phyloP scores from a whole-genome alignment of 2,797 vertebrate genomes.

The Holocentrus rufus region DNA sequence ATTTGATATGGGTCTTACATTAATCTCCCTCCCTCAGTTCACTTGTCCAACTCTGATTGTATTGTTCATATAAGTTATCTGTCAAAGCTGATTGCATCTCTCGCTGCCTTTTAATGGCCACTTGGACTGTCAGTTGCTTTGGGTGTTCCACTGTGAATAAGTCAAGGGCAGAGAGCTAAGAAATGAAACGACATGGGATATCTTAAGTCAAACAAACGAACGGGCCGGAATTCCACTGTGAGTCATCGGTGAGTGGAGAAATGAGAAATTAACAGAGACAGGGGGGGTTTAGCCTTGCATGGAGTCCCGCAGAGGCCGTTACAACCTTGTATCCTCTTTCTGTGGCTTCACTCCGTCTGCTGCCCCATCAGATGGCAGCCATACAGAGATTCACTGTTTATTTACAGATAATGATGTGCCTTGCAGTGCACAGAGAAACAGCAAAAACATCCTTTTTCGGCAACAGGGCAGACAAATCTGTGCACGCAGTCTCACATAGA shows the following conservation, averaged over 20 bases:
- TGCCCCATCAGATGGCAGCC: slow-evolving; percentile 28
- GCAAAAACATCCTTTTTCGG: neutral
- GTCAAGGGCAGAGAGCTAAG: slow-evolving; percentile 57
- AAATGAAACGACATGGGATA: slow-evolving; percentile 55
- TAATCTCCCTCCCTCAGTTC: slow-evolving; percentile 46
- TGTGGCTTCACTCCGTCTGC: slow-evolving; percentile 47
- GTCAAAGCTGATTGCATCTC: slow-evolving; percentile 24
- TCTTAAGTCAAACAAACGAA: slow-evolving; percentile 55
- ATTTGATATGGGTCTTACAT: slow-evolving; percentile 47
- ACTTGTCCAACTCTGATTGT: neutral
- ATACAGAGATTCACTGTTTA: slow-evolving; percentile 40
- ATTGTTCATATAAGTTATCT: slow-evolving; percentile 20
- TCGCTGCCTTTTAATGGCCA: slow-evolving; percentile 19
- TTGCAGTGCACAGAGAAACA: neutral
- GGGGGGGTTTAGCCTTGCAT: slow-evolving; percentile 43
- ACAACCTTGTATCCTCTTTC: slow-evolving; percentile 45
- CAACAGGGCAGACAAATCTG: slow-evolving; percentile 1
- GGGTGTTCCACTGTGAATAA: slow-evolving; percentile 31
- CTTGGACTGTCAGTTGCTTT: slow-evolving; percentile 6
- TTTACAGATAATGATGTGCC: slow-evolving; percentile 31
- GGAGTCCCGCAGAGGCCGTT: slow-evolving; percentile 50
- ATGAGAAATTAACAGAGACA: slow-evolving; percentile 59
- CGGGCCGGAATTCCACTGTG: slow-evolving; percentile 37
- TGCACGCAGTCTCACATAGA: neutral
- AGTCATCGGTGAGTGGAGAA: slow-evolving; percentile 41